These are phyloP conservation scores for Oscheius sp. DNA, from an alignment of 2,888 invertebrate genomes.

Conservation along the genomic window DNA sequence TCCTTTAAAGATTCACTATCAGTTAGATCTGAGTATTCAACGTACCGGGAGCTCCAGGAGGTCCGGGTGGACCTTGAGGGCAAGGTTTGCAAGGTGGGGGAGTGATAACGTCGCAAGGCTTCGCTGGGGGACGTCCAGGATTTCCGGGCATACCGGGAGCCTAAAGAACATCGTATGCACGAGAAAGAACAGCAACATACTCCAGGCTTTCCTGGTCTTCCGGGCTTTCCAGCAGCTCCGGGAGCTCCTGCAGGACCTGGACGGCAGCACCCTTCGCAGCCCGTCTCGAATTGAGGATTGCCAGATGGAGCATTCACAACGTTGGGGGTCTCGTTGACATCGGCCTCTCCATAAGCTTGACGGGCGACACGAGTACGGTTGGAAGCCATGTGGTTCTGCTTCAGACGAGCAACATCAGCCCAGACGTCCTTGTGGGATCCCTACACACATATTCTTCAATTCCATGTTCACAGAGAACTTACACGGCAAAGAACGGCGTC, in stretches of 20 bases:
- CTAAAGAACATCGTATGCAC: too few relatives aligned
- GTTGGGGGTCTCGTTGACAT: slow-evolving; percentile 17
- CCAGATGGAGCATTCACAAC: slow-evolving; percentile 22
- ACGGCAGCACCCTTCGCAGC: slow-evolving; percentile 58
- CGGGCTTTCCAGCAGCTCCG: slow-evolving; percentile 63
- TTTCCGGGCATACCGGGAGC: slow-evolving; percentile 58
- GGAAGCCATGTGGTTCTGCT: slow-evolving; percentile 43
- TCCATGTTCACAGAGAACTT: neutral
- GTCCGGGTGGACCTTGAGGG: slow-evolving; percentile 47
- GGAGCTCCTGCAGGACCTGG: slow-evolving; percentile 59
- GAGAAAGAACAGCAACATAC: too few relatives aligned
- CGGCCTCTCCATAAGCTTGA: slow-evolving; percentile 49
- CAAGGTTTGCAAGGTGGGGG: slow-evolving; percentile 57
- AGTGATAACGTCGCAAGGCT: slow-evolving; percentile 66
- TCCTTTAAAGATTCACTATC: too few relatives aligned
- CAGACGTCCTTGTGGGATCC: slow-evolving; percentile 64
- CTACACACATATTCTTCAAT: slow-evolving; percentile 24
- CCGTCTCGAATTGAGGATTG: slow-evolving; percentile 55
- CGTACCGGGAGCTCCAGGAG: slow-evolving; percentile 48
- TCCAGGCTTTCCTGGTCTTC: slow-evolving; percentile 55
- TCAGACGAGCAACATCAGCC: slow-evolving; percentile 63
- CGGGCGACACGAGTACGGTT: slow-evolving; percentile 57
- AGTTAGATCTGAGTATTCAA: too few relatives aligned
- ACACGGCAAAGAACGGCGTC: slow-evolving; percentile 55
- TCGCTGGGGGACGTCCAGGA: slow-evolving; percentile 61